phyloP scores from a whole-genome alignment of 2,797 vertebrate genomes.

The Eleutherodactylus coqui region DNA sequence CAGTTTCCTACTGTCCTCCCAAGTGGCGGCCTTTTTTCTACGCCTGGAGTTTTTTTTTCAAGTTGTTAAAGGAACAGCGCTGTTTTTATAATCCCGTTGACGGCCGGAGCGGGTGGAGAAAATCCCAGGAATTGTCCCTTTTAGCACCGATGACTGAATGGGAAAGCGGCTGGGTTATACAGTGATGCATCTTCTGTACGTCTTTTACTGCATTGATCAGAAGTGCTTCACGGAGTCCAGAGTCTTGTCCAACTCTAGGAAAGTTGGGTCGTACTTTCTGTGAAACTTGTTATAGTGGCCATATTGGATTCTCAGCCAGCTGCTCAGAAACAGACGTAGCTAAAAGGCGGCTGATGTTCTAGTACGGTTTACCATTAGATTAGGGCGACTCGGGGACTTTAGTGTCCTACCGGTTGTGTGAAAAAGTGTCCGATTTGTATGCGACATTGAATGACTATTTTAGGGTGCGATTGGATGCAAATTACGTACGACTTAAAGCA shows the following conservation, averaged over 20 bases:
- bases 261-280: neutral
- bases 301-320: neutral
- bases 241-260: neutral
- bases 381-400: no score
- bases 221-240: neutral
- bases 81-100: neutral
- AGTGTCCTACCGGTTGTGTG: no score
- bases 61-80: neutral
- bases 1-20: neutral
- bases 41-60: neutral
- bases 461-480: no score
- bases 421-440: no score
- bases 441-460: neutral
- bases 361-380: neutral
- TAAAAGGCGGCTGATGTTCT: neutral
- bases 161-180: neutral
- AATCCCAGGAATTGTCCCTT: neutral
- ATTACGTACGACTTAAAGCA: no score
- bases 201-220: no score
- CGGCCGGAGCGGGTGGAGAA: neutral
- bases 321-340: neutral
- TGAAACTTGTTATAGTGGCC: neutral
- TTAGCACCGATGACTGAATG: neutral
- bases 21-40: neutral
- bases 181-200: neutral